Evolutionary conservation across 2,888 invertebrate species (phyloP), one percentile per base, ranked within the genome.

Genomic region (Macrosiphum euphorbiae): DNA sequence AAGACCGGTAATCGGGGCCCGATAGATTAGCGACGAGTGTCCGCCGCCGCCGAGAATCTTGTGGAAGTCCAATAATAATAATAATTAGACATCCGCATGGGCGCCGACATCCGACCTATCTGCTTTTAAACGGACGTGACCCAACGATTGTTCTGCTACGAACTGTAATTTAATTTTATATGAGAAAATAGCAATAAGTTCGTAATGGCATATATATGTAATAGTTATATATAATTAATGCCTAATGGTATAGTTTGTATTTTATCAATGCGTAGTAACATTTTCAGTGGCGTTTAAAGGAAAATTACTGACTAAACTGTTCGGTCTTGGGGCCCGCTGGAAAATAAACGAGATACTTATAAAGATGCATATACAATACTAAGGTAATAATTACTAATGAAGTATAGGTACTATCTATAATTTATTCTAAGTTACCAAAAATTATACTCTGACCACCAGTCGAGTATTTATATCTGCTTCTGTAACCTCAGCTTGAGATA

Each of bases 1-100:
- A 89, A 89, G 61, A 90, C 90, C 90, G 44, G 90, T 61, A 90
- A 90, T 90, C 61, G 90, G n/a, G 67, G 47, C 90, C 67, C n/a
- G 90, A 20, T n/a, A 90, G 67, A 67, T 61, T 44, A 44, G 28
- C 88, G 52, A 88, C 88, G 52, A 55, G 55, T 26, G 24, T 55
- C 4, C 88, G 41, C 35, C 55, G 41, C 35, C 55, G 41, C 52
- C 10, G n/a, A 2, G 52, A 55, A 55, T 44, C 41, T 10, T 85
- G 85, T 44, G 26, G 11, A 26, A 44, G 47, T 47, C 44, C 28
- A 47, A 86, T 47, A 86, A 28, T 84, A 41, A 41, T 85, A 24
- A 85, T 44, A 41, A 86, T 44, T 52, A 44, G 7, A 44, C 44
- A 44, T 67, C 67, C 89, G 44, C 20, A 20, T 85, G 24, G 44